phyloP scores from a whole-genome alignment of 1,140 invertebrate genomes.

The Drosophila sproati region DNA sequence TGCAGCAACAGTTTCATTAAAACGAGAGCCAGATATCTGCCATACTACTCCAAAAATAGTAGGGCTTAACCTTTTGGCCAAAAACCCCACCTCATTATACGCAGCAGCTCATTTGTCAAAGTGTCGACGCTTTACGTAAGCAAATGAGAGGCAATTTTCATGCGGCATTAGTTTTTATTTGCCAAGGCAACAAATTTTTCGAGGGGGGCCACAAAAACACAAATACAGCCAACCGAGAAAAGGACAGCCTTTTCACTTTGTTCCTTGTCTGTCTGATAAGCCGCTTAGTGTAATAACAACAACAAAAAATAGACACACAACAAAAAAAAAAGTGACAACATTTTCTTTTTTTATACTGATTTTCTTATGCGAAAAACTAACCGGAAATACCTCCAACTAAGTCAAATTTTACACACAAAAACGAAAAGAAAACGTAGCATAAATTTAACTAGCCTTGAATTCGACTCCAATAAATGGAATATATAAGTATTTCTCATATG shows the following conservation, averaged over 20 bases:
- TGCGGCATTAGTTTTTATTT: constrained; percentile 63
- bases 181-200: constrained; percentile 44
- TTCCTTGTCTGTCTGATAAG: constrained; percentile 28
- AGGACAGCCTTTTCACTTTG: constrained; percentile 33
- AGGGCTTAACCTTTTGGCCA: background rate
- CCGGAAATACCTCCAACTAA: constrained; percentile 72
- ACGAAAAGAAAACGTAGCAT: constrained; percentile 55
- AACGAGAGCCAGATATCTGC: background rate
- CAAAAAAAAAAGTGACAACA: constrained; percentile 11
- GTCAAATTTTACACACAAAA: constrained; percentile 46
- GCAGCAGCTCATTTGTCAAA: constrained; percentile 64
- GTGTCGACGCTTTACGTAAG: constrained; percentile 33
- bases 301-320: constrained; percentile 15
- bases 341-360: constrained; percentile 5
- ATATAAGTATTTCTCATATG: constrained; percentile 24
- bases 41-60: constrained; percentile 6
- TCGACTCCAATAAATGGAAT: constrained; percentile 62
- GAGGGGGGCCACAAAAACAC: constrained; percentile 10
- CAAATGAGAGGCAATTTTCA: constrained; percentile 71
- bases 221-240: background rate
- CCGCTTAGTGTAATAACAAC: constrained; percentile 28
- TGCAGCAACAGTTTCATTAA: constrained; percentile 1
- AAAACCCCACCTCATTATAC: background rate
- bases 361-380: constrained; percentile 18
- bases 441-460: constrained; percentile 79